Evolutionary conservation across 2,888 invertebrate species (phyloP).

Genomic region (Brachyptera risi): DNA sequence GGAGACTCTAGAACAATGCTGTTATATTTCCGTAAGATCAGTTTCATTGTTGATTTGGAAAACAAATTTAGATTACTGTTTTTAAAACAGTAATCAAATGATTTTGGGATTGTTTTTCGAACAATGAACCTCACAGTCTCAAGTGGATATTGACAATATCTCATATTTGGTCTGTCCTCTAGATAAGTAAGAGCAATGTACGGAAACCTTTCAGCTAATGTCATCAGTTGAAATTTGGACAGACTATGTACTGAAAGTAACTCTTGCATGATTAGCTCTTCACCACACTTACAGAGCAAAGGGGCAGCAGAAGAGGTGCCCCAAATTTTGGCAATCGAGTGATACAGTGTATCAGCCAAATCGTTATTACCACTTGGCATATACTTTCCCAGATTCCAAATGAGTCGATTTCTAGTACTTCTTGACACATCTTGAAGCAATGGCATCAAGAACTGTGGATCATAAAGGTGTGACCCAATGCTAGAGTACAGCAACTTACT

Average conservation of each 20-base stretch:
- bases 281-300: not conserved
- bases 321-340: not conserved
- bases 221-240: not conserved
- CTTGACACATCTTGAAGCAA: not conserved
- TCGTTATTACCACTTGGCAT: not conserved
- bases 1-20: not conserved
- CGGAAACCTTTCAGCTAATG: not conserved
- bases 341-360: not conserved
- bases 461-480: not conserved
- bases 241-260: not conserved
- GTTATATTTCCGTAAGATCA: not conserved
- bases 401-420: not conserved
- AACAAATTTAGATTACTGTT: not conserved
- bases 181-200: not conserved
- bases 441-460: not conserved
- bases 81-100: not conserved
- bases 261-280: not conserved
- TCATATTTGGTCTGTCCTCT: not conserved
- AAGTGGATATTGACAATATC: not conserved
- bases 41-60: not conserved
- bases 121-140: too few relatives aligned
- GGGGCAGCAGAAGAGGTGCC: not conserved
- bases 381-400: not conserved
- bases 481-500: not conserved
- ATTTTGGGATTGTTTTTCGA: not conserved